Percentiles rank a stretch among this genome's conserved stretches.
These are phyloP conservation scores for Polypterus bichir DNA, from an alignment of 2,113 vertebrate species.

Conservation along the genomic window DNA sequence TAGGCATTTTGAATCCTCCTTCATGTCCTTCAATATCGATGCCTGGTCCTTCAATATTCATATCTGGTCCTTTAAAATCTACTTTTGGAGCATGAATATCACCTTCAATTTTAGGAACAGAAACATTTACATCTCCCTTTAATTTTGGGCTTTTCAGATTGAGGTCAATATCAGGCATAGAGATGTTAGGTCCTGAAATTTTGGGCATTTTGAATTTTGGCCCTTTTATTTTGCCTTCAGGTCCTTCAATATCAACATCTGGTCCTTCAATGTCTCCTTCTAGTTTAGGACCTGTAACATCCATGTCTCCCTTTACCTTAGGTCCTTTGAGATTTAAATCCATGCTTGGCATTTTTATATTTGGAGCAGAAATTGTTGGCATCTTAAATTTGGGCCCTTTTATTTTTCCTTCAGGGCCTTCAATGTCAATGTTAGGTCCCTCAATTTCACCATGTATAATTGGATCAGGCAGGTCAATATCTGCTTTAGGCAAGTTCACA, in stretches of 20 bases:
- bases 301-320: background rate
- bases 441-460: conserved; percentile 12
- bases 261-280: background rate
- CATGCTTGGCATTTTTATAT: conserved; percentile 15
- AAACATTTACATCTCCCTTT: conserved; percentile 16
- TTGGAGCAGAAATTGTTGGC: conserved; percentile 19
- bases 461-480: conserved; percentile 5
- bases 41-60: conserved; percentile 26
- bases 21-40: conserved; percentile 20
- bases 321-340: conserved; percentile 23
- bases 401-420: conserved; percentile 10
- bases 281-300: background rate
- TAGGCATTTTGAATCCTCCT: conserved; percentile 46
- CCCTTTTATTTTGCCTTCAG: conserved; percentile 15
- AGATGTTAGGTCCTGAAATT: conserved; percentile 35
- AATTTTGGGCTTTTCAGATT: conserved; percentile 35
- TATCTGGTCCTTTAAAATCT: conserved; percentile 27
- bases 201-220: conserved; percentile 7
- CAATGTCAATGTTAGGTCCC: conserved; percentile 11
- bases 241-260: accelerated
- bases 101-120: conserved; percentile 9
- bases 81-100: conserved; percentile 21
- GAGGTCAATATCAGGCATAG: conserved; percentile 40
- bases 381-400: conserved; percentile 27
- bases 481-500: background rate